phyloP scores from a whole-genome alignment of 2,113 vertebrate genomes.

The Stigmatopora argus region DNA sequence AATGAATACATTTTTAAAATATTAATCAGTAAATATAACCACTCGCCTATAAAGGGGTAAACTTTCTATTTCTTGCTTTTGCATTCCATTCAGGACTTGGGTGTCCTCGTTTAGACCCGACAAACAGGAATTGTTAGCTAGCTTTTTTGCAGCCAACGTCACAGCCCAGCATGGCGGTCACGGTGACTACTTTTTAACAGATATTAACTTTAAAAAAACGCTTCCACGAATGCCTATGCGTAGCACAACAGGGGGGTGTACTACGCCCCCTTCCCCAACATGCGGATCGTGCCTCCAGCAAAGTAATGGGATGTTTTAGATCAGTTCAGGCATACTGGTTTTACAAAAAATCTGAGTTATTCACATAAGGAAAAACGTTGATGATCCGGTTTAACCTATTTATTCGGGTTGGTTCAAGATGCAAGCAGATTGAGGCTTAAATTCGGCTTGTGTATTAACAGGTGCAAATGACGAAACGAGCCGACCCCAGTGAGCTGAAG shows the following conservation, averaged over 20 bases:
- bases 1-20: no score
- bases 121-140: slow-evolving; percentile 48
- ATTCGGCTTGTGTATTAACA: slow-evolving; percentile 51
- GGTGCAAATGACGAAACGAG: slow-evolving; percentile 86
- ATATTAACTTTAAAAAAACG: slow-evolving; percentile 42
- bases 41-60: slow-evolving; percentile 5
- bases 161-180: slow-evolving; percentile 95
- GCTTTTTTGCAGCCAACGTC: slow-evolving; percentile 67
- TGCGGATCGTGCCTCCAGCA: slow-evolving; percentile 32
- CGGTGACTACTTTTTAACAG: slow-evolving; percentile 81
- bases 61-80: slow-evolving; percentile 32
- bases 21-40: no score
- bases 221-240: slow-evolving; percentile 13
- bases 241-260: no score
- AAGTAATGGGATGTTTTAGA: slow-evolving; percentile 12
- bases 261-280: slow-evolving; percentile 11
- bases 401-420: background rate
- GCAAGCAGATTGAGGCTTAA: background rate
- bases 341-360: background rate
- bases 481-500: slow-evolving; percentile 83
- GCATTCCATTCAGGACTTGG: background rate
- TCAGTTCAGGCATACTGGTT: slow-evolving; percentile 12
- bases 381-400: background rate
- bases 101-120: slow-evolving; percentile 33
- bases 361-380: background rate